Percentiles rank a stretch among this genome's conserved stretches.
These are phyloP conservation scores for Sycophila texana DNA, from an alignment of 2,888 invertebrate genomes.

Conservation along the genomic window DNA sequence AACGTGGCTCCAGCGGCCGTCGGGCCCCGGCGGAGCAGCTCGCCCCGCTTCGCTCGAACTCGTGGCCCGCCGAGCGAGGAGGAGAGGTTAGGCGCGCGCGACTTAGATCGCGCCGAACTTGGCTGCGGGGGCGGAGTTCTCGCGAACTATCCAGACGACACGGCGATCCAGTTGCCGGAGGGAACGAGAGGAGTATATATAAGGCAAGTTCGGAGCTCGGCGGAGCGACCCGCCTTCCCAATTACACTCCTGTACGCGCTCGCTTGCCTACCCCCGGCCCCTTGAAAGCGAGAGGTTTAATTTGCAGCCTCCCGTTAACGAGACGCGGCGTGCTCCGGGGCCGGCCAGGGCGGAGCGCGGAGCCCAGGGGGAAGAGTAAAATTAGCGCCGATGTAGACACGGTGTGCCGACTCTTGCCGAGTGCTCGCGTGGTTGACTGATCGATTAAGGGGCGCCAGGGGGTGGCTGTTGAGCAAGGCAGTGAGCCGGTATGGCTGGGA, in stretches of 20 bases:
- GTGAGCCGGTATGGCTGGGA: background rate
- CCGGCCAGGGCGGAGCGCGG: no score
- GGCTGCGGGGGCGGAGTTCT: background rate
- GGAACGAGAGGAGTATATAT: no score
- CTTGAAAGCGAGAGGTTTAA: no score
- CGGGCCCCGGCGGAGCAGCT: background rate
- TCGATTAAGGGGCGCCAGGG: background rate
- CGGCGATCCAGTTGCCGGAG: no score
- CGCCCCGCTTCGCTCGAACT: no score
- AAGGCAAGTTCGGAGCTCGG: no score
- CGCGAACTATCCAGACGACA: no score
- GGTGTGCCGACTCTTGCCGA: background rate
- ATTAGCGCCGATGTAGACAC: background rate
- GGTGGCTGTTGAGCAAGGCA: background rate
- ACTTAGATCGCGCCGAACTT: background rate
- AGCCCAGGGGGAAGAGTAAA: background rate
- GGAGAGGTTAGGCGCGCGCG: conserved; percentile 24
- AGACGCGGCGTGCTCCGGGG: no score
- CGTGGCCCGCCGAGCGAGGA: background rate
- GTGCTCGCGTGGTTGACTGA: background rate
- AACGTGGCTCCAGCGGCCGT: background rate
- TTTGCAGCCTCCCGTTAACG: no score
- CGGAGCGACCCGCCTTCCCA: no score
- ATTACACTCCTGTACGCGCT: no score
- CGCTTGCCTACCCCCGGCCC: no score